A percentile compares a stretch with the other conserved stretches of the same genome.
Conservation (phyloP, 30 jellyfish, hydroid and myxozoan species). For the Mastigias papua region DNA sequence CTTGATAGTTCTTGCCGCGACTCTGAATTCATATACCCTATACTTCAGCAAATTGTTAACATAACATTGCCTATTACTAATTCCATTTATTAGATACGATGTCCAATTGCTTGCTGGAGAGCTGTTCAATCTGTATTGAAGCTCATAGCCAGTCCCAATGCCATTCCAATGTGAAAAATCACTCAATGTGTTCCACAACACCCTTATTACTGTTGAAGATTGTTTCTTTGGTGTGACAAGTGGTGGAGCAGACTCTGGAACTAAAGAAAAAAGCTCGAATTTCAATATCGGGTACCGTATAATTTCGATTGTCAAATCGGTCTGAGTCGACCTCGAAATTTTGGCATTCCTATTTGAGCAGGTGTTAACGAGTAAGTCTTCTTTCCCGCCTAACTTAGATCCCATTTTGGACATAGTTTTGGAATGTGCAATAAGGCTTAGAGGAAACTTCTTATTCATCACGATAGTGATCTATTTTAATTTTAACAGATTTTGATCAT, state of each 20-base stretch:
- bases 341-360: too few relatives aligned
- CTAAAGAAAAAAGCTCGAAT: background rate
- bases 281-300: background rate
- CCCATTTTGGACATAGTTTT: too few relatives aligned
- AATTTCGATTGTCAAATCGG: background rate
- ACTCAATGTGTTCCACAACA: constrained; percentile 32
- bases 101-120: constrained; percentile 30
- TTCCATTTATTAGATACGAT: background rate
- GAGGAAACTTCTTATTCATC: too few relatives aligned
- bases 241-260: constrained; percentile 61
- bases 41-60: constrained; percentile 33
- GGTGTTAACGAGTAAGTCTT: too few relatives aligned
- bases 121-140: constrained; percentile 31
- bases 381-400: too few relatives aligned
- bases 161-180: constrained; percentile 25
- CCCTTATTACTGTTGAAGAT: constrained; percentile 33
- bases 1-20: constrained; percentile 62
- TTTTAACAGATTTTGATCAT: too few relatives aligned
- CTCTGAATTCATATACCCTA: constrained; percentile 37
- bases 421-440: too few relatives aligned
- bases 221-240: background rate
- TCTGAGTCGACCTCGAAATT: background rate
- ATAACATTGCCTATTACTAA: constrained; percentile 3
- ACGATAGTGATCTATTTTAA: too few relatives aligned
- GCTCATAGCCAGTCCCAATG: constrained; percentile 31